A percentile compares a stretch with the other conserved stretches of the same genome.
phyloP scores from a whole-genome alignment of 2,888 invertebrate genomes.

The Rapana venosa region DNA sequence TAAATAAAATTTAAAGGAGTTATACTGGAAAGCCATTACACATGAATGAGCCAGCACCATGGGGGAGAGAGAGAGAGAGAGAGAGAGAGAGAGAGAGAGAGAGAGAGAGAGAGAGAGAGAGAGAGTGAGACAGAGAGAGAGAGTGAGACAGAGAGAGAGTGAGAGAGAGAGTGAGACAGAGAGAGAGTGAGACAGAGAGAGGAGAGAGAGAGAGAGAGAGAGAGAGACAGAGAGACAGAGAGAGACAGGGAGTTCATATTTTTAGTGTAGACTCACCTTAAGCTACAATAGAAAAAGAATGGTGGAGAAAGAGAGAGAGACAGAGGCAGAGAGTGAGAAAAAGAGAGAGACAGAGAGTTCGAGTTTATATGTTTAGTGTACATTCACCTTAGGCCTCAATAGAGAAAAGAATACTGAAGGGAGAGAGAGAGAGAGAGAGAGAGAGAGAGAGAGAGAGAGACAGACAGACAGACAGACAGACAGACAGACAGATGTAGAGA shows the following conservation, averaged over 20 bases:
- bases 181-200: no score
- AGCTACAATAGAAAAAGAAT: neutral
- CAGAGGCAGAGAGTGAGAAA: neutral
- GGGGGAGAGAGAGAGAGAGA: neutral
- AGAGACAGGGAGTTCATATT: no score
- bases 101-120: constrained; percentile 10
- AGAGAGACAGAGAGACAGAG: no score
- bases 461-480: neutral
- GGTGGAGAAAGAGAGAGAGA: neutral
- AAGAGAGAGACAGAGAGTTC: neutral
- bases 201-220: no score
- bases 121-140: neutral
- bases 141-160: neutral
- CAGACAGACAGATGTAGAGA: neutral
- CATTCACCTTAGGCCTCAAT: no score
- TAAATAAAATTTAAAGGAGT: no score
- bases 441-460: constrained; percentile 1
- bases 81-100: constrained; percentile 5
- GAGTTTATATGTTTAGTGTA: no score
- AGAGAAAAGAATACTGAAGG: neutral
- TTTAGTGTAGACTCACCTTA: no score
- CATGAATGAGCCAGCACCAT: no score
- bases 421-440: constrained; percentile 1
- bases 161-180: neutral
- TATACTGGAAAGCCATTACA: no score